Evolutionary conservation across 2,113 vertebrate species (phyloP).

Genomic region (Vanacampus margaritifer): DNA sequence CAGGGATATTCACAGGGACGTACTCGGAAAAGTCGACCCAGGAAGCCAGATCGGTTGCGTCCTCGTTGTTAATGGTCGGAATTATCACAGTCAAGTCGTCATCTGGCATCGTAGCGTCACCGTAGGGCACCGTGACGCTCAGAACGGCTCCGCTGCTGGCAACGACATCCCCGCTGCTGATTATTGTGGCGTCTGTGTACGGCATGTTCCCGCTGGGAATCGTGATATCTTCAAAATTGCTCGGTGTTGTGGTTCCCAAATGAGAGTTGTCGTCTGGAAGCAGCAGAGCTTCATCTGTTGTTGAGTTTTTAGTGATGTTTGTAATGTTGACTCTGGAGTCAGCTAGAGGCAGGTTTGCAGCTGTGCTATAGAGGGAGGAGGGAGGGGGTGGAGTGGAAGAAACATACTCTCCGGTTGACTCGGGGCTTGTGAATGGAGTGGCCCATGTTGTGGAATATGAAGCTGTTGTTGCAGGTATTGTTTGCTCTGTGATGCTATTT

Average conservation of each 20-base stretch:
- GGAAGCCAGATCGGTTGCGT: constrained; percentile 32
- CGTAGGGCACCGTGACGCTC: constrained; percentile 33
- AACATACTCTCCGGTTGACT: constrained; percentile 12
- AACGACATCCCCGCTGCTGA: constrained; percentile 29
- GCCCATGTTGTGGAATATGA: constrained; percentile 16
- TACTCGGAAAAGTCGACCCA: constrained; percentile 54
- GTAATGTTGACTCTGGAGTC: constrained; percentile 30
- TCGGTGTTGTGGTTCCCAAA: constrained; percentile 10
- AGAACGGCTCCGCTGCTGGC: constrained; percentile 33
- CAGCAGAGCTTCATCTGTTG: constrained; percentile 25
- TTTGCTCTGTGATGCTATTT: constrained; percentile 28
- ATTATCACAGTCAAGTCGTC: constrained; percentile 42
- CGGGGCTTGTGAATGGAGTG: constrained; percentile 11
- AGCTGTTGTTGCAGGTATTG: constrained; percentile 1
- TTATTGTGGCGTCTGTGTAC: constrained; percentile 26
- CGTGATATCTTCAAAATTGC: constrained; percentile 21
- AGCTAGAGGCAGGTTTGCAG: constrained; percentile 10
- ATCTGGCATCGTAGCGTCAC: constrained; percentile 41
- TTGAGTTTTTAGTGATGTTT: constrained; percentile 21
- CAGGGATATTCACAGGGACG: constrained; percentile 31
- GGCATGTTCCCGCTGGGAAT: constrained; percentile 31
- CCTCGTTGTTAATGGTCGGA: constrained; percentile 43
- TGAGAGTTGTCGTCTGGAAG: constrained; percentile 16
- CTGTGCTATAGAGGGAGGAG: constrained; percentile 18
- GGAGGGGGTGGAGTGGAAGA: constrained; percentile 30